These are phyloP conservation scores for Rhinolophus ferrumequinum DNA, from an alignment of 2,113 vertebrate genomes.

Conservation along the genomic window DNA sequence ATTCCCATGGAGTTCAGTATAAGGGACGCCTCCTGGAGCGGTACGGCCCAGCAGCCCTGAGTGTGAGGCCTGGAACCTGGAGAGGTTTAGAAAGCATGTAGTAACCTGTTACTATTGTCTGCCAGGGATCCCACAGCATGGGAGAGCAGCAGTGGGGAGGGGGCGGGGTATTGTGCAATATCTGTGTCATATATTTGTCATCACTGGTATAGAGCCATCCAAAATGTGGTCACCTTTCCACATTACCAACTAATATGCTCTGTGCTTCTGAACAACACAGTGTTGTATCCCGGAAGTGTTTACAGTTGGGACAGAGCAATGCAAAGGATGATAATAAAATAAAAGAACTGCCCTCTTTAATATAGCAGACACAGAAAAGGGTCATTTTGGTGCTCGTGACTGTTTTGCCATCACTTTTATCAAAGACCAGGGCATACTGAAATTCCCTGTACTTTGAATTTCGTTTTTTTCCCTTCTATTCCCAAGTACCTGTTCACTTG, in stretches of 20 bases:
- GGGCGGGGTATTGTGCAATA: rapidly evolving
- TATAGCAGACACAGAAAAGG: neutral
- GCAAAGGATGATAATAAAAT: neutral
- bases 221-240: neutral
- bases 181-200: neutral
- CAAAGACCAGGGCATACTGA: neutral
- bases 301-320: neutral
- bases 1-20: neutral
- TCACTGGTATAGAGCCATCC: neutral
- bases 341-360: neutral
- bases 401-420: neutral
- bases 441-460: neutral
- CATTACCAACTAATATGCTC: neutral
- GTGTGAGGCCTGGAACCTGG: neutral
- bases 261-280: neutral
- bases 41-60: neutral
- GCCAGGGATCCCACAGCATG: no score
- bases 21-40: neutral
- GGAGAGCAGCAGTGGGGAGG: neutral
- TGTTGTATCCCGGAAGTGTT: neutral
- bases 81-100: neutral
- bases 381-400: neutral
- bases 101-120: neutral
- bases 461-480: neutral
- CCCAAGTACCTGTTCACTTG: neutral